phyloP scores from a whole-genome alignment of 2,113 vertebrate species.

The Gracilinanus agilis region DNA sequence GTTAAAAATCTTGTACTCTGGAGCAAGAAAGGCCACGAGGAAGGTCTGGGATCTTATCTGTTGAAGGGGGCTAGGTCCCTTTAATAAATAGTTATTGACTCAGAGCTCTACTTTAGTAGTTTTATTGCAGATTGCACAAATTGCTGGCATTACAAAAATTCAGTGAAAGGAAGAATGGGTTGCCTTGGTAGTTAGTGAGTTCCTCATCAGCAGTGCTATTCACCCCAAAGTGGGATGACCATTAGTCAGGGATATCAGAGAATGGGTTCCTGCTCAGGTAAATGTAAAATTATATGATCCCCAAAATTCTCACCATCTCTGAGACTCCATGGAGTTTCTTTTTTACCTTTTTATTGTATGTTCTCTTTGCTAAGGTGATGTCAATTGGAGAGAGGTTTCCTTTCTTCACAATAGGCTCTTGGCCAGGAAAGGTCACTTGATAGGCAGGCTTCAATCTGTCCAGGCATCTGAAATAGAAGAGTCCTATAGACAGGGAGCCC shows the following conservation, averaged over 20 bases:
- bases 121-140: too few species aligned
- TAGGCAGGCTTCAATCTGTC: slow-evolving; percentile 91
- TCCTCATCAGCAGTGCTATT: not conserved
- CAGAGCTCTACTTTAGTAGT: too few species aligned
- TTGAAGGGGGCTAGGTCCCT: too few species aligned
- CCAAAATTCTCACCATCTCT: not conserved
- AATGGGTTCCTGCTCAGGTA: not conserved
- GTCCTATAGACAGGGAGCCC: not conserved
- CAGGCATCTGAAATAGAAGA: slow-evolving; percentile 88
- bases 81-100: too few species aligned
- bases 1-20: too few species aligned
- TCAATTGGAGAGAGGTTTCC: slow-evolving; percentile 92
- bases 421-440: slow-evolving; percentile 91
- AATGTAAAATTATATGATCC: not conserved
- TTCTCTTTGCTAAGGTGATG: slow-evolving; percentile 91
- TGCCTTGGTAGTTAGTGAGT: not conserved
- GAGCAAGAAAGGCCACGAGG: too few species aligned
- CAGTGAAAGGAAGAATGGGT: not conserved
- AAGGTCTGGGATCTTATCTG: too few species aligned
- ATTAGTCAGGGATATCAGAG: not conserved
- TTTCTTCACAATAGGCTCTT: slow-evolving; percentile 90
- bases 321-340: not conserved
- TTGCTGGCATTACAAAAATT: too few species aligned
- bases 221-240: not conserved
- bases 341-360: slow-evolving; percentile 96